phyloP scores from a whole-genome alignment of 2,888 invertebrate genomes.

The Autographa gamma region DNA sequence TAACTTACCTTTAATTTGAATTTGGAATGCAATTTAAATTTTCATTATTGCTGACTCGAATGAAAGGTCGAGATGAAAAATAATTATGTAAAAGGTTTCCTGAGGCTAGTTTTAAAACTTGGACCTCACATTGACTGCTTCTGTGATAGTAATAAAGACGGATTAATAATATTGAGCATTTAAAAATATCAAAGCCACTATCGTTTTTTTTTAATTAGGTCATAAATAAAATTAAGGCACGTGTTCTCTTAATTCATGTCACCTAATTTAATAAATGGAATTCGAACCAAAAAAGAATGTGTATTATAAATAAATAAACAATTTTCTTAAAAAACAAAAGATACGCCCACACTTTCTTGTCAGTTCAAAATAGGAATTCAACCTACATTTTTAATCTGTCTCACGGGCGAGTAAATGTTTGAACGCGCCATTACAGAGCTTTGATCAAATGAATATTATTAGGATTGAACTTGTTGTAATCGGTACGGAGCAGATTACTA shows the following conservation, averaged over 20 bases:
- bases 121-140: not conserved
- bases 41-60: not conserved
- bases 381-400: not conserved
- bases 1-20: too few species aligned
- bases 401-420: conserved; percentile 25
- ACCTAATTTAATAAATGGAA: not conserved
- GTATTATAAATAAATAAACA: too few species aligned
- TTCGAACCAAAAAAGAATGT: too few species aligned
- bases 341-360: conserved; percentile 1
- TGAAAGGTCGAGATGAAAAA: not conserved
- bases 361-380: not conserved
- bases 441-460: conserved; percentile 20
- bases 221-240: not conserved
- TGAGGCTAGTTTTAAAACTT: not conserved
- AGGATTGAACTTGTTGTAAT: conserved; percentile 35
- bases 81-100: not conserved
- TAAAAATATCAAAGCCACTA: not conserved
- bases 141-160: not conserved
- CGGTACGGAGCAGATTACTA: conserved; percentile 33
- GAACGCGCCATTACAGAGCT: conserved; percentile 22
- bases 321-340: not conserved
- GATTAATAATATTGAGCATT: not conserved
- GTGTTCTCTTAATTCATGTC: not conserved
- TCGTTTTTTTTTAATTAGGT: conserved; percentile 4
- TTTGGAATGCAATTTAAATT: too few species aligned